Evolutionary conservation across 2,113 vertebrate species (phyloP).

Genomic region (Anhinga anhinga): DNA sequence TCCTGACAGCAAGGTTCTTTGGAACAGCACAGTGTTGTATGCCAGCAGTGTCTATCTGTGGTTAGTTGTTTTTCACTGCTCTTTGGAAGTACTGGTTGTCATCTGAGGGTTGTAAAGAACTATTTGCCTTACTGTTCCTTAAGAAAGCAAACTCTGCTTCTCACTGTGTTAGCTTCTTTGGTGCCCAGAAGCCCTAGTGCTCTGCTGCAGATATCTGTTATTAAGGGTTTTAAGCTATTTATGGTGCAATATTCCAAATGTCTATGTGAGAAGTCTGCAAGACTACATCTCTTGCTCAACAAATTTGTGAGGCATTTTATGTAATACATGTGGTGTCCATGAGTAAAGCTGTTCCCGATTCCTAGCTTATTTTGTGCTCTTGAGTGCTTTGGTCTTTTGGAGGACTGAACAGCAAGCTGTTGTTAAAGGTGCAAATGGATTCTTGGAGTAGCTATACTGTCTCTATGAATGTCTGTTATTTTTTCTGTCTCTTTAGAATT

Average conservation of each 20-base stretch:
- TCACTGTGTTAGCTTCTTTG: background rate
- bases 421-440: background rate
- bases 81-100: background rate
- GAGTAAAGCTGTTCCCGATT: background rate
- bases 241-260: background rate
- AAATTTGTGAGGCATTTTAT: background rate
- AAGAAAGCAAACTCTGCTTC: background rate
- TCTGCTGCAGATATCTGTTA: background rate
- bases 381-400: background rate
- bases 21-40: slow-evolving; percentile 74
- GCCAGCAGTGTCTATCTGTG: slow-evolving; percentile 77
- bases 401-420: background rate
- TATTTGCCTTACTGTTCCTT: background rate
- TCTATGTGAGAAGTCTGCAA: background rate
- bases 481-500: background rate
- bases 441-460: background rate
- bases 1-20: slow-evolving; percentile 71
- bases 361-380: background rate
- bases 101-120: background rate
- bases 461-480: background rate
- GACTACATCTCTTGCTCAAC: background rate
- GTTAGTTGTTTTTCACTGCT: slow-evolving; percentile 38
- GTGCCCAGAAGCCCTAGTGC: background rate
- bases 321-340: background rate
- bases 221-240: background rate